Base-by-base conservation (phyloP, 2,888 invertebrate genomes). In the Shargacucullia verbasci region DNA sequence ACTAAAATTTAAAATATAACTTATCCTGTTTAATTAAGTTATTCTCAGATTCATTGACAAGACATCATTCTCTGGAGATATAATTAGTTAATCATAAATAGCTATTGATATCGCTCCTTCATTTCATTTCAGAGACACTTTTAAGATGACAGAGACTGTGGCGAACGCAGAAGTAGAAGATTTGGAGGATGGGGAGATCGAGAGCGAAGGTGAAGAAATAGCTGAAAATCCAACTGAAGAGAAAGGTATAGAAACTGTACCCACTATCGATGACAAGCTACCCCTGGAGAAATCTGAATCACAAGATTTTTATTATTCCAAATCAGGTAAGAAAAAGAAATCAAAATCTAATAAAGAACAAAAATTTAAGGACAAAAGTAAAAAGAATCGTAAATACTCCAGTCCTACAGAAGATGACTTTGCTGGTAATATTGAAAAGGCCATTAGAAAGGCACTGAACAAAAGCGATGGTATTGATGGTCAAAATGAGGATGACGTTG, bases 161-260 rank as follows among this genome's bases (percentile, higher is more conserved):
- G 66, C 81, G 11, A 87, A 83, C 46, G 68, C 64, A 27, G 76
- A 76, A 47, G 49, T 87, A 14, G 92, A 96, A 81, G 97, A 98
- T 85, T 94, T 98, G 70, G 98, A 98, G 90, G 98, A 98, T 84
- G 98, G 98, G 44, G 98, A 98, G 89, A 97, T 98, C 74, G 97
- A 97, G 75, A 94, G 95, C 59, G 95, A 95, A 67, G 94, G 94
- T 31, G 95, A 95, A 76, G 92, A 92, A 68, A 76, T 77, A 39
- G 63, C 71, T 6, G 89, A 88, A 70, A 53, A 69, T 75, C 73
- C 78, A 57, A 77, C 73, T 63, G 84, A 87, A 65, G 82, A 77
- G 11, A 83, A 82, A 63, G 72, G 70, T 67, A 69, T 83, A 73
- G 78, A 88, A 78, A 58, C 53, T 59, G 59, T 71, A 47, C 62